Base-by-base conservation (phyloP, 2,888 invertebrate genomes). In the Trisateles emortualis region DNA sequence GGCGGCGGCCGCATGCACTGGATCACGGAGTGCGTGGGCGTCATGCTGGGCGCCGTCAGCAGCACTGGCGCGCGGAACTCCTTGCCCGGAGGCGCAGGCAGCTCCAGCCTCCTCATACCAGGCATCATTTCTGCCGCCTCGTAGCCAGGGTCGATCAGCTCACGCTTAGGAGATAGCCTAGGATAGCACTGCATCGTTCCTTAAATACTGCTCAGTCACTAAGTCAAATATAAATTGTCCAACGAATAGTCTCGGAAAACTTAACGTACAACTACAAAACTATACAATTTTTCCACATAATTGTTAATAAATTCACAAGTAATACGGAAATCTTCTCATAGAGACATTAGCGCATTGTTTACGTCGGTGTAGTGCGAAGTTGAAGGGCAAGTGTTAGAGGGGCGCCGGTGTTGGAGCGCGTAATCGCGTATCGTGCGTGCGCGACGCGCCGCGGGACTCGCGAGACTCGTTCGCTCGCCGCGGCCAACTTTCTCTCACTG, bases 401-500 rank as follows among this genome's bases (percentile, higher is more conserved):
- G 64, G 72, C 68, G 70, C 71, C 76, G 70, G 77, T 72, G 72
- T 77, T 68, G 61, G 73, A 74, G 77, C 84, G 86, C 84, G 86
- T 81, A 74, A 74, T 77, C 84, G 86, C 84, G 86, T 81, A 74
- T 75, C 78, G 80, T 82, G 84, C 88, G 87, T 86, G 86, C 82
- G 82, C 79, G 88, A 81, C 87, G 82, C 85, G 86, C 86, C 86
- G 87, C 89, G 84, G 81, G 79, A 82, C 81, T 79, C 86, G 89
- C 90, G 90, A 84, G 87, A 90, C 84, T 89, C 90, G 92, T 92
- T 90, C 92, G 90, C 88, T 88, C 92, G 84, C 83, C 86, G 87
- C 93, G 92, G 83, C 87, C 86, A 90, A 92, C 93, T 93, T 93
- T 93, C 93, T 92, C 93, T 90, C 86, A 93, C 93, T 93, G 93